Evolutionary conservation across 2,797 vertebrate genomes (phyloP).

Genomic region (Pogonophryne albipinna): DNA sequence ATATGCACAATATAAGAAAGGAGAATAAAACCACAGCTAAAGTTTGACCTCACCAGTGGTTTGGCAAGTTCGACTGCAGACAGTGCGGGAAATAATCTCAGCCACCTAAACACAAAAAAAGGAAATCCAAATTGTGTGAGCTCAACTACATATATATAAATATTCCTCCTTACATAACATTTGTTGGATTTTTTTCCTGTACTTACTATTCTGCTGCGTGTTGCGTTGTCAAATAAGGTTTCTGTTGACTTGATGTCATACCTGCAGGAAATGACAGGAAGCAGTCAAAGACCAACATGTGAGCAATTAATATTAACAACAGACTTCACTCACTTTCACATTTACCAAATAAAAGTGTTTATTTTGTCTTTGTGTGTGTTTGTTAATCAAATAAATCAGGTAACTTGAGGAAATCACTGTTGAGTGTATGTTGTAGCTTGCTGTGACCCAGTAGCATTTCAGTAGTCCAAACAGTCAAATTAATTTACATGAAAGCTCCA

Average conservation of each 20-base stretch:
- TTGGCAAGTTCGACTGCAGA: conserved; percentile 79
- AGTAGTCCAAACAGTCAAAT: neutral
- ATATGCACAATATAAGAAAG: neutral
- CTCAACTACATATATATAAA: neutral
- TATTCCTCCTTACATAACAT: neutral
- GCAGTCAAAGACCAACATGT: neutral
- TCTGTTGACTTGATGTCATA: conserved; percentile 95
- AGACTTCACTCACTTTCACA: neutral
- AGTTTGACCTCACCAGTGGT: conserved; percentile 73
- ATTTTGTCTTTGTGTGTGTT: neutral
- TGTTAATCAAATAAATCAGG: neutral
- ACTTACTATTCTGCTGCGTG: conserved; percentile 97
- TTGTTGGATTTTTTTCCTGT: neutral
- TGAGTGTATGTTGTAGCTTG: neutral
- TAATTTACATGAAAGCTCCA: neutral
- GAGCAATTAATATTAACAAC: neutral
- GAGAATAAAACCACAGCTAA: neutral
- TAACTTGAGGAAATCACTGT: neutral
- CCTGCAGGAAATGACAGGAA: conserved; percentile 78
- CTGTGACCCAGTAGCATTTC: conserved; percentile 6
- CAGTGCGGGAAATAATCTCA: conserved; percentile 79
- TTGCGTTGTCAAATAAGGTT: conserved; percentile 93
- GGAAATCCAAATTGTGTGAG: neutral
- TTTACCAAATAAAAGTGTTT: neutral
- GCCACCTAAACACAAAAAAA: conserved; percentile 69